A percentile compares a stretch with the other conserved stretches of the same genome.
These are phyloP conservation scores for Dicranocentrus wangi DNA, from an alignment of 2,888 invertebrate genomes.

Conservation along the genomic window DNA sequence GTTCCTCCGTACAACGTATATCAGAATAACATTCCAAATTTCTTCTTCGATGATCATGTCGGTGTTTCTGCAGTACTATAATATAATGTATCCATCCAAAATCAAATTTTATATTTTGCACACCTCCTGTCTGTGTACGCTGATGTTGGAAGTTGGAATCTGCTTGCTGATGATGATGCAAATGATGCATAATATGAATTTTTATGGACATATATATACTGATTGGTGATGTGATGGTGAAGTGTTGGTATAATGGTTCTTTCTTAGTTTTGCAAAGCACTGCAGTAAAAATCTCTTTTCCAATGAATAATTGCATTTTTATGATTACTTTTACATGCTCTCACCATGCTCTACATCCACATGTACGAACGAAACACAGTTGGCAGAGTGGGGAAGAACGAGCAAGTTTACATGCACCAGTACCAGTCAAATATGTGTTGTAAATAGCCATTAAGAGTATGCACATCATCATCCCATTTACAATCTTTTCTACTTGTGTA, in stretches of 20 bases:
- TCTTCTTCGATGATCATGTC: no score
- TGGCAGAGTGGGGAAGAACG: not conserved
- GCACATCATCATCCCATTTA: conserved; percentile 17
- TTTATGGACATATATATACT: not conserved
- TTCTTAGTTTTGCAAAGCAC: not conserved
- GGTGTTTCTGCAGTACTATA: no score
- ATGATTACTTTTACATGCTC: not conserved
- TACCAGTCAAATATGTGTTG: not conserved
- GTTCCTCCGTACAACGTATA: no score
- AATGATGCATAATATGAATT: conserved; percentile 11
- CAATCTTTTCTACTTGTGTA: conserved; percentile 1
- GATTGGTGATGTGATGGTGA: not conserved
- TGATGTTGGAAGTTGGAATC: no score
- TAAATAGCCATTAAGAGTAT: no score
- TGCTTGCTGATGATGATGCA: conserved; percentile 16
- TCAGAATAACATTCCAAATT: no score
- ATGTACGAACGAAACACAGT: not conserved
- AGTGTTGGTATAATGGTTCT: not conserved
- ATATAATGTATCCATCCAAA: no score
- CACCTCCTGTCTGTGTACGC: no score
- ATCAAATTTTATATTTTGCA: no score
- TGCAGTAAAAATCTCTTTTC: not conserved
- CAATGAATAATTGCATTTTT: conserved; percentile 18
- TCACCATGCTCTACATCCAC: not conserved
- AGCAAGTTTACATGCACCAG: not conserved